phyloP scores from a whole-genome alignment of 2,888 invertebrate species.

The Drosophila flavopinicola region DNA sequence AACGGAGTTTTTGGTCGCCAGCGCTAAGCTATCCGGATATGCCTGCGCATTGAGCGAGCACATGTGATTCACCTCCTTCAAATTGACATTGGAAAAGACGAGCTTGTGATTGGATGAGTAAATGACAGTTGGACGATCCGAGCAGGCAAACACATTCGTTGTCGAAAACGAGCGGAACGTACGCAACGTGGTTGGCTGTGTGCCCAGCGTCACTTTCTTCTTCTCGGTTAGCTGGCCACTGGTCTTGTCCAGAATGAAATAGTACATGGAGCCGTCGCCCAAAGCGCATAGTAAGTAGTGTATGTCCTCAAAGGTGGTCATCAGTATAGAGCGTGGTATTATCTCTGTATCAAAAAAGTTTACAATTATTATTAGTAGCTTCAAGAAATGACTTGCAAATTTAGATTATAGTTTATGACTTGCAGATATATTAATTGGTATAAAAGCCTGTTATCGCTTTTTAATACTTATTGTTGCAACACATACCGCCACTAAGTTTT shows the following conservation, averaged over 20 bases:
- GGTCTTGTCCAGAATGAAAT: conserved; percentile 92
- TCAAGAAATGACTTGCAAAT: no score
- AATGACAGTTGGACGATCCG: conserved; percentile 98
- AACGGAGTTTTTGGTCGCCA: conserved; percentile 84
- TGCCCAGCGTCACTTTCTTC: conserved; percentile 98
- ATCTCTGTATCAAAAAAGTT: conserved; percentile 88
- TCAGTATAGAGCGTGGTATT: conserved; percentile 97
- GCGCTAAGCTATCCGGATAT: conserved; percentile 92
- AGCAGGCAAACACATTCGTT: conserved; percentile 99
- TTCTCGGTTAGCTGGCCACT: conserved; percentile 92
- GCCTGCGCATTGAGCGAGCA: conserved; percentile 98
- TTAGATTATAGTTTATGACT: no score
- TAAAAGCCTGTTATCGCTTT: no score
- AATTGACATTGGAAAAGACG: conserved; percentile 98
- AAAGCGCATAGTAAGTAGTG: conserved; percentile 96
- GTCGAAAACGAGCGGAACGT: conserved; percentile 95
- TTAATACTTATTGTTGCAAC: neutral
- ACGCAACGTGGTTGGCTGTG: conserved; percentile 96
- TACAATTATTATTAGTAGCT: neutral
- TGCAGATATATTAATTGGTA: no score
- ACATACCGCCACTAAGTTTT: conserved; percentile 91
- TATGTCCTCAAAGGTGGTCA: conserved; percentile 96
- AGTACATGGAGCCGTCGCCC: conserved; percentile 99
- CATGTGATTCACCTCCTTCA: conserved; percentile 98
- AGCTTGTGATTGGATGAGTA: conserved; percentile 99